Evolutionary conservation across 2,113 vertebrate genomes (phyloP).

Genomic region (Podarcis cretensis): DNA sequence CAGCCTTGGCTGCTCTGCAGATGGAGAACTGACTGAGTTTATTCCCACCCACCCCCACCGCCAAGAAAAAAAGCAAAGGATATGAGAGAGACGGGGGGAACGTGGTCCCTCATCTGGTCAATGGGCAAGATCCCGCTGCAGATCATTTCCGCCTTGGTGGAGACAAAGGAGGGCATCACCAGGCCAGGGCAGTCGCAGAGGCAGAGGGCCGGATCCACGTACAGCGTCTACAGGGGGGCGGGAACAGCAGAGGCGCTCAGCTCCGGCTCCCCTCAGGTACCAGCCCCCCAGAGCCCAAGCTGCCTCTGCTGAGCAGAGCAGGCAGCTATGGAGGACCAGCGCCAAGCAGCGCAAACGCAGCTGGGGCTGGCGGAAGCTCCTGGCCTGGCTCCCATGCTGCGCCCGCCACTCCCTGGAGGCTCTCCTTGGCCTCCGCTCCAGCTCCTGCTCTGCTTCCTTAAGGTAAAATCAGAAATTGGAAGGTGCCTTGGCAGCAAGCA

Average conservation of each 20-base stretch:
- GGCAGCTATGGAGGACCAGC: background rate
- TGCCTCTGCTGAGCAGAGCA: no score
- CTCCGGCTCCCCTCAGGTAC: background rate
- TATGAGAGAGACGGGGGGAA: conserved; percentile 92
- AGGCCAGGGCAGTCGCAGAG: conserved; percentile 97
- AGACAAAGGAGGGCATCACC: conserved; percentile 97
- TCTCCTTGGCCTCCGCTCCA: no score
- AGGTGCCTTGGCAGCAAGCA: background rate
- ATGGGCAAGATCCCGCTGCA: conserved; percentile 95
- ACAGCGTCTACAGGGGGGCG: conserved; percentile 86
- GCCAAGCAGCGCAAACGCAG: no score
- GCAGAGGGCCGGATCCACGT: conserved; percentile 90
- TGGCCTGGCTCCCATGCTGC: no score
- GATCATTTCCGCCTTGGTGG: conserved; percentile 97
- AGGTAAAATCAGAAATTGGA: background rate
- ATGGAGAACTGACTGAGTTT: no score
- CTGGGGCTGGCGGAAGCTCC: no score
- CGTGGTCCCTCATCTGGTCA: conserved; percentile 95
- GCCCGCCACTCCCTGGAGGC: no score
- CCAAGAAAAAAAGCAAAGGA: conserved; percentile 75
- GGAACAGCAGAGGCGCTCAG: background rate
- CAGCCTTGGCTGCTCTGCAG: background rate
- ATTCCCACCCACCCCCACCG: no score
- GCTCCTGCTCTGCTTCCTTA: background rate
- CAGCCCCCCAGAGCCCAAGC: background rate